Conservation (phyloP, 2,888 invertebrate genomes). For the Hypena proboscidalis region DNA sequence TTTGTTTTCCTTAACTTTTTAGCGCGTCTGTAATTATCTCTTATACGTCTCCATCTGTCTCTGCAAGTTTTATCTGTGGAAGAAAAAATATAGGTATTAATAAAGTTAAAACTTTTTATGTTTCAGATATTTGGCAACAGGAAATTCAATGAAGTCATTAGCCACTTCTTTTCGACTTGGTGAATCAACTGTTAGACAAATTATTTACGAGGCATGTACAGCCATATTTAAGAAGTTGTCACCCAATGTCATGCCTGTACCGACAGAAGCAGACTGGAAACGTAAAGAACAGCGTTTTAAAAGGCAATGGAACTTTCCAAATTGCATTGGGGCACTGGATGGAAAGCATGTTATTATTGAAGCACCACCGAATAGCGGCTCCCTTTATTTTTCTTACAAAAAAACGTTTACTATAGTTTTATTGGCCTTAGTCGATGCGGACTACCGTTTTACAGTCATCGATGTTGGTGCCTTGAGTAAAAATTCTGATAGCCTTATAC, state of each 20-base stretch:
- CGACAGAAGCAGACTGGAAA: conserved; percentile 5
- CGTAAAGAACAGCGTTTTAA: conserved; percentile 9
- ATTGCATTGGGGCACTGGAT: conserved; percentile 10
- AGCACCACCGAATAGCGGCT: conserved; percentile 19
- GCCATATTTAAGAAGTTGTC: conserved; percentile 26
- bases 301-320: conserved; percentile 8
- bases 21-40: conserved; percentile 15
- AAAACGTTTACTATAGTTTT: conserved; percentile 19
- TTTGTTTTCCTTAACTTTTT: conserved; percentile 18
- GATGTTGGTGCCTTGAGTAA: conserved; percentile 17
- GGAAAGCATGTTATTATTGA: conserved; percentile 20
- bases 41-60: conserved; percentile 11
- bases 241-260: conserved; percentile 11
- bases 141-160: conserved; percentile 27
- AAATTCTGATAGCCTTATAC: conserved; percentile 1
- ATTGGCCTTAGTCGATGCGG: conserved; percentile 25
- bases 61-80: conserved; percentile 18
- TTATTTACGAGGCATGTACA: conserved; percentile 29
- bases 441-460: conserved; percentile 26
- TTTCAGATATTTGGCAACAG: conserved; percentile 33
- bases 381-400: conserved; percentile 21
- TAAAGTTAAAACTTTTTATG: conserved; percentile 9
- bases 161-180: conserved; percentile 21
- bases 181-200: conserved; percentile 21
- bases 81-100: conserved; percentile 13